Percentiles rank a stretch among this genome's conserved stretches.
Conservation (phyloP, 2,797 vertebrate genomes). For the Loris lydekkerianus region DNA sequence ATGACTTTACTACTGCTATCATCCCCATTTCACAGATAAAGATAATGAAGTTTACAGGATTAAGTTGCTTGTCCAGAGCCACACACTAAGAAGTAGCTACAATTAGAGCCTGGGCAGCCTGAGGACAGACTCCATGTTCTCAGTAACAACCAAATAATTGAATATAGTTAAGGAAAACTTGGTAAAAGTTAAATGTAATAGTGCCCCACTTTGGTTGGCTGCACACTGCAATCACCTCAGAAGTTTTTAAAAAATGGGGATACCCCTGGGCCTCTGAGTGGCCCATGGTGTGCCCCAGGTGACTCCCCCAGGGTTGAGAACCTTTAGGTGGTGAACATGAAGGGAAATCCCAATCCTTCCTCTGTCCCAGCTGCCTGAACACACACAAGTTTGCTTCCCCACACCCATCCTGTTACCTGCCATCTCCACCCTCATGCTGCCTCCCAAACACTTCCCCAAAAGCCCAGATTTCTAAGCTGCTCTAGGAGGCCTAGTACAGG, state of each 20-base stretch:
- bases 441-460: background rate
- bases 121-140: background rate
- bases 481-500: background rate
- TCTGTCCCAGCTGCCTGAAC: background rate
- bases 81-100: background rate
- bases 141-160: background rate
- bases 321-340: background rate
- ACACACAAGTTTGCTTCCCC: background rate
- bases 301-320: background rate
- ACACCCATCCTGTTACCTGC: background rate
- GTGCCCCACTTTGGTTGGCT: background rate
- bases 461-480: background rate
- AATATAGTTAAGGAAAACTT: background rate
- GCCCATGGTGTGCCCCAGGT: background rate
- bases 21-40: conserved; percentile 43
- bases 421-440: background rate
- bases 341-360: background rate
- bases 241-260: background rate
- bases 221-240: background rate
- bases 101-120: background rate
- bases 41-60: background rate
- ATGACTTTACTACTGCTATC: conserved; percentile 5
- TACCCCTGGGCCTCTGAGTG: background rate
- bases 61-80: conserved; percentile 26
- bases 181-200: background rate